phyloP scores from a whole-genome alignment of 2,113 vertebrate genomes.

The Cygnus atratus region DNA sequence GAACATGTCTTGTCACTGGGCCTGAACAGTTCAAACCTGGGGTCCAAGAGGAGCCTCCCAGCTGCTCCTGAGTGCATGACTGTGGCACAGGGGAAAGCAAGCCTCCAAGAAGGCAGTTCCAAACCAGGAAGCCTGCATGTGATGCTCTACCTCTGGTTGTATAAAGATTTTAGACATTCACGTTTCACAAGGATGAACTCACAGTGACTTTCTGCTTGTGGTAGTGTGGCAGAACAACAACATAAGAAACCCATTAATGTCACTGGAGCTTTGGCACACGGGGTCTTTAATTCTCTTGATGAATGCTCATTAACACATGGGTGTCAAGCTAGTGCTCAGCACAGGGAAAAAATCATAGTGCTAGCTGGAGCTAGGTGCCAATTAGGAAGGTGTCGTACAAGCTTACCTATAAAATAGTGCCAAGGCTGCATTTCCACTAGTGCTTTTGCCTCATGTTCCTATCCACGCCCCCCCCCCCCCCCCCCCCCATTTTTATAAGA shows the following conservation, averaged over 20 bases:
- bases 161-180: background rate
- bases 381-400: background rate
- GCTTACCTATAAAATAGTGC: background rate
- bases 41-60: background rate
- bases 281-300: background rate
- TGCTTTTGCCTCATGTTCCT: background rate
- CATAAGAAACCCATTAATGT: background rate
- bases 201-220: background rate
- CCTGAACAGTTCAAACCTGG: background rate
- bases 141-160: background rate
- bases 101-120: background rate
- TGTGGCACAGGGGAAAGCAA: background rate
- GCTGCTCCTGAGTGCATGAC: background rate
- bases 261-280: background rate
- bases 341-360: background rate
- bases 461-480: background rate
- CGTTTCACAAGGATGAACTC: background rate
- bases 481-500: background rate
- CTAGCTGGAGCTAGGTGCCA: background rate
- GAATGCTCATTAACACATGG: background rate
- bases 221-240: background rate
- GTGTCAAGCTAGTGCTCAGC: background rate
- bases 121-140: background rate
- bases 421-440: background rate
- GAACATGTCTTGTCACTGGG: background rate